phyloP scores from a whole-genome alignment of 2,113 vertebrate genomes.

The Onychostoma macrolepis region DNA sequence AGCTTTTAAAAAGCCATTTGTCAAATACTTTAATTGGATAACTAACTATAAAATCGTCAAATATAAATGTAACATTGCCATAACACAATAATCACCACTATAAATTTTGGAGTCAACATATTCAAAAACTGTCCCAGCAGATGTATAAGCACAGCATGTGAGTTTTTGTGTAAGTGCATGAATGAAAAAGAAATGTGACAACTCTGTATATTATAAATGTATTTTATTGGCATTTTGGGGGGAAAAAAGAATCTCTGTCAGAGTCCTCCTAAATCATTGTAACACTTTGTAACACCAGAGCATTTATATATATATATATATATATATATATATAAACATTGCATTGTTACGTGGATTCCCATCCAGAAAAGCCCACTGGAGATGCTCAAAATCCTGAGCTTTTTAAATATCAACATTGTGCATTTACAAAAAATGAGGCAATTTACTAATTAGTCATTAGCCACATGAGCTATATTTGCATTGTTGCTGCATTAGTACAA shows the following conservation, averaged over 20 bases:
- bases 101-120: neutral
- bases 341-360: neutral
- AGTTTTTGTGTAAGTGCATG: neutral
- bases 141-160: neutral
- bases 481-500: slow-evolving; percentile 26
- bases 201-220: neutral
- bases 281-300: too few species aligned
- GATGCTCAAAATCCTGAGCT: slow-evolving; percentile 5
- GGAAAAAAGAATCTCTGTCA: neutral
- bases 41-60: neutral
- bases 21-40: neutral
- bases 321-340: neutral
- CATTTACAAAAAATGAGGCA: too few species aligned
- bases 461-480: slow-evolving; percentile 21
- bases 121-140: neutral
- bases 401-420: neutral
- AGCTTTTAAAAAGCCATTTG: neutral
- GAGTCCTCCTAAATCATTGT: neutral
- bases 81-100: neutral
- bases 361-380: neutral
- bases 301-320: too few species aligned
- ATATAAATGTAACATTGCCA: neutral
- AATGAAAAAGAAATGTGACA: neutral
- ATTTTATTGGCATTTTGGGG: neutral
- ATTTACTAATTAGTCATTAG: neutral